phyloP scores from a whole-genome alignment of 2,888 invertebrate species.

The Caradrina kadenii region DNA sequence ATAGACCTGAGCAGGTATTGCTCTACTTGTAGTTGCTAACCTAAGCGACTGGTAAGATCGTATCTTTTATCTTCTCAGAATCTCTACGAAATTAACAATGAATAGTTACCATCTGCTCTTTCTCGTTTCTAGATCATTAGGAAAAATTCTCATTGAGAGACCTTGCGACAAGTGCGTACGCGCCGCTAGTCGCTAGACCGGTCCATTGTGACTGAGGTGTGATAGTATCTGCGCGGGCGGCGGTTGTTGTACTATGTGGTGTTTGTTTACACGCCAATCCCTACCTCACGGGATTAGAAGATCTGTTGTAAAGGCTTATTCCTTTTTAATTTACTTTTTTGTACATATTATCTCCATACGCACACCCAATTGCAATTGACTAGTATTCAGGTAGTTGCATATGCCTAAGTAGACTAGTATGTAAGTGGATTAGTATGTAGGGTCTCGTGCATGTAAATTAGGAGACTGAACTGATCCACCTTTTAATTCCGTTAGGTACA shows the following conservation, averaged over 20 bases:
- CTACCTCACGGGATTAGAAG: neutral
- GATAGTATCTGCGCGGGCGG: slow-evolving; percentile 34
- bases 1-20: neutral
- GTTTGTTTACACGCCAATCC: slow-evolving; percentile 23
- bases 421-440: too few relatives aligned
- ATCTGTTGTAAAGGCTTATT: neutral
- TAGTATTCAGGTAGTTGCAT: too few relatives aligned
- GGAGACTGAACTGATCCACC: too few relatives aligned
- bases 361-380: too few relatives aligned
- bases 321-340: too few relatives aligned
- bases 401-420: too few relatives aligned
- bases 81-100: neutral
- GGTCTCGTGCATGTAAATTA: too few relatives aligned
- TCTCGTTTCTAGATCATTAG: slow-evolving; percentile 22
- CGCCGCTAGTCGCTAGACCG: slow-evolving; percentile 42
- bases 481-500: neutral
- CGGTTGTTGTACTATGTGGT: slow-evolving; percentile 25
- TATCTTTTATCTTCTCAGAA: neutral
- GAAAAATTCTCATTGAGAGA: slow-evolving; percentile 39
- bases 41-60: neutral
- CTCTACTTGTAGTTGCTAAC: neutral
- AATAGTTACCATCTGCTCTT: neutral
- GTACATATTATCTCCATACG: too few relatives aligned
- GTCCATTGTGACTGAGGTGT: slow-evolving; percentile 45
- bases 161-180: slow-evolving; percentile 53